These are phyloP conservation scores for Ormyrus pomaceus DNA, from an alignment of 2,888 invertebrate species.

Conservation along the genomic window DNA sequence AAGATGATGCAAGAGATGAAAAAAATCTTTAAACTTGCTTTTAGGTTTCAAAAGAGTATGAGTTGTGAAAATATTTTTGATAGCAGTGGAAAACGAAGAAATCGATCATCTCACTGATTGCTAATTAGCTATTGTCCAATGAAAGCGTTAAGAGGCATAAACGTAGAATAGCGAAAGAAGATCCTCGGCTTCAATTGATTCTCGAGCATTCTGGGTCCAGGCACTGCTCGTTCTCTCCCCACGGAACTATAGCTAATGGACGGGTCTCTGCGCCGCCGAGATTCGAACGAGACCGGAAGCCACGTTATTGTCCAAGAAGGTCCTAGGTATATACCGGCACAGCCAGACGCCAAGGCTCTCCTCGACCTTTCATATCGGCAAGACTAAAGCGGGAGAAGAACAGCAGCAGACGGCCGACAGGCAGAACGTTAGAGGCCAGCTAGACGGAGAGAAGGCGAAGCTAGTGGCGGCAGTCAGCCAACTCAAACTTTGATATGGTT, in stretches of 20 bases:
- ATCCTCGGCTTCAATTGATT: background rate
- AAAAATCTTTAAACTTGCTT: no score
- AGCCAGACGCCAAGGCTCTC: conserved; percentile 5
- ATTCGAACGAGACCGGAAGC: conserved; percentile 61
- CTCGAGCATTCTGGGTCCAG: background rate
- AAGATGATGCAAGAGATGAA: no score
- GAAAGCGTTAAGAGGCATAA: no score
- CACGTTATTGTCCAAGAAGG: conserved; percentile 66
- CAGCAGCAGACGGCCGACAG: conserved; percentile 13
- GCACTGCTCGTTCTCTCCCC: background rate
- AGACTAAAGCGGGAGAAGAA: conserved; percentile 25
- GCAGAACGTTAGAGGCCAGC: conserved; percentile 13
- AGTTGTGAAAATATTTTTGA: no score
- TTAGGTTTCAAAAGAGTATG: no score
- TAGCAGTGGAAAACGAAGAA: no score
- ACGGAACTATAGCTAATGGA: conserved; percentile 39
- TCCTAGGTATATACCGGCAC: conserved; percentile 2
- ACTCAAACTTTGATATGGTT: conserved; percentile 73
- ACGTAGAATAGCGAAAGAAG: background rate
- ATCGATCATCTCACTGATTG: no score
- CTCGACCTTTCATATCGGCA: conserved; percentile 54
- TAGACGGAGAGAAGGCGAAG: conserved; percentile 47
- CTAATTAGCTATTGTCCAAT: no score
- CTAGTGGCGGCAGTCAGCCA: conserved; percentile 64
- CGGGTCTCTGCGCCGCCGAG: background rate